A percentile compares a stretch with the other conserved stretches of the same genome.
Conservation (phyloP, 2,113 vertebrate species). For the Rhinogobius similis region DNA sequence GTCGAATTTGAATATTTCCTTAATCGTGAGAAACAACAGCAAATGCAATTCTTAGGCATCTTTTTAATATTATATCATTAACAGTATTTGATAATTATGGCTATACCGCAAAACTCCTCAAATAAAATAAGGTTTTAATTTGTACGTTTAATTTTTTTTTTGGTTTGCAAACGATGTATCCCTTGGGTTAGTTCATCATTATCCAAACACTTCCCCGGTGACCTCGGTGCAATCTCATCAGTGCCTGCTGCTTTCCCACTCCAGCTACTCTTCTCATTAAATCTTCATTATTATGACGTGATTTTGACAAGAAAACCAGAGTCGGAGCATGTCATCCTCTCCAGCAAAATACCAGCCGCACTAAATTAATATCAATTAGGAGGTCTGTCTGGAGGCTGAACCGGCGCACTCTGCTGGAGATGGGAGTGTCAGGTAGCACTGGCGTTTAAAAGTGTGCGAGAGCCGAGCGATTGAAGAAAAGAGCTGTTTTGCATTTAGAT, state of each 20-base stretch:
- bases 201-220: constrained; percentile 41
- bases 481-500: constrained; percentile 49
- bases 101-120: too few species aligned
- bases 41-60: too few species aligned
- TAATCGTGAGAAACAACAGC: too few species aligned
- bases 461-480: constrained; percentile 19
- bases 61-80: too few species aligned
- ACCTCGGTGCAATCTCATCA: constrained; percentile 52
- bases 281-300: constrained; percentile 67
- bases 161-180: constrained; percentile 13
- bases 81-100: too few species aligned
- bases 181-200: constrained; percentile 27
- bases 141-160: too few species aligned
- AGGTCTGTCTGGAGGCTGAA: constrained; percentile 17
- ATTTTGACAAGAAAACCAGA: constrained; percentile 61
- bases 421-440: constrained; percentile 9
- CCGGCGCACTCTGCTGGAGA: constrained; percentile 11
- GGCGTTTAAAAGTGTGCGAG: constrained; percentile 2
- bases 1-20: too few species aligned
- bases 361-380: constrained; percentile 59
- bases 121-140: too few species aligned
- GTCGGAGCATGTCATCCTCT: constrained; percentile 53
- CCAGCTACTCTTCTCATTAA: constrained; percentile 67
- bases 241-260: constrained; percentile 48
- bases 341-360: constrained; percentile 24